Conservation (phyloP, 1,140 invertebrate species). For the Euura lappo region DNA sequence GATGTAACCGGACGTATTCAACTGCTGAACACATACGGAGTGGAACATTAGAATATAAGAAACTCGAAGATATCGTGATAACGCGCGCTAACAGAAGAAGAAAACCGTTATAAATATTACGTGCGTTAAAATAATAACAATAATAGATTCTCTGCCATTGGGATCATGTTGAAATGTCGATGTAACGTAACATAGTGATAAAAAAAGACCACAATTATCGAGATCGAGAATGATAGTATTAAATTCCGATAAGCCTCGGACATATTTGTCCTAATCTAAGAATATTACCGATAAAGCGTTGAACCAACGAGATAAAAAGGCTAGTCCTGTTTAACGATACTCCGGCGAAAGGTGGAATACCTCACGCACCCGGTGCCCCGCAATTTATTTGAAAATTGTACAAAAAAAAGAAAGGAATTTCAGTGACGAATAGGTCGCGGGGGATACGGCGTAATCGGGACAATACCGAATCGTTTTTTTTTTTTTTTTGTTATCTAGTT, state of each 20-base stretch:
- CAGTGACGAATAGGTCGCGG: no score
- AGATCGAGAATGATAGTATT: slow-evolving; percentile 12
- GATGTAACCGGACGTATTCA: not conserved
- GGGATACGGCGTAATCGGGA: not conserved
- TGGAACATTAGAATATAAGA: no score
- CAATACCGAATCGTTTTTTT: no score
- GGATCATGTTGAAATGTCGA: no score
- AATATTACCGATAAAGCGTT: slow-evolving; percentile 2
- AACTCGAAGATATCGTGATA: not conserved
- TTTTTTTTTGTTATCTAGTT: not conserved
- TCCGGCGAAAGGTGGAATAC: not conserved
- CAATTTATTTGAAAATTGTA: not conserved
- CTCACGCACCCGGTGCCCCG: not conserved
- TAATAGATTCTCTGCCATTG: no score
- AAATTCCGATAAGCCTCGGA: slow-evolving; percentile 10
- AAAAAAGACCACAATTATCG: not conserved
- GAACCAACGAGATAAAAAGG: slow-evolving; percentile 11
- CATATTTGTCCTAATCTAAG: slow-evolving; percentile 8
- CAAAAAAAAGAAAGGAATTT: not conserved
- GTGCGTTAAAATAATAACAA: no score
- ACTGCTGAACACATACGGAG: not conserved
- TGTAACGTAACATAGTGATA: no score
- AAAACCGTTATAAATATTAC: not conserved
- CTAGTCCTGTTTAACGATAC: slow-evolving; percentile 6
- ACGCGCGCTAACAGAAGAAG: not conserved